Evolutionary conservation across 1,140 invertebrate species (phyloP).

Genomic region (Brachionus rotundiformis): DNA sequence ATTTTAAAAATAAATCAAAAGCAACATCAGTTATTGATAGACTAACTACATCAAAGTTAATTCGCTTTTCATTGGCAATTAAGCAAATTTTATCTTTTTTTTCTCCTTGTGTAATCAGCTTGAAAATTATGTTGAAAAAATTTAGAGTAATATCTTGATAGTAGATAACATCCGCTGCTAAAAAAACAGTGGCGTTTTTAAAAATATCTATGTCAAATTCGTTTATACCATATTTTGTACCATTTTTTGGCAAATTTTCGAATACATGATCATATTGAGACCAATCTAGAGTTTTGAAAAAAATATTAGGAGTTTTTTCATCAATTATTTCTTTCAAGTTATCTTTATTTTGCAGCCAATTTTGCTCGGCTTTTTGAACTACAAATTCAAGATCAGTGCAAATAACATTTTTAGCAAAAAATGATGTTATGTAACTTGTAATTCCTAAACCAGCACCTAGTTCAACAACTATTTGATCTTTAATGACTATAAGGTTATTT

Average conservation of each 20-base stretch:
- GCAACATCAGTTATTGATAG: conserved; percentile 22
- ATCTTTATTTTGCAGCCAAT: conserved; percentile 2
- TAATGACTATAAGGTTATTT: background rate
- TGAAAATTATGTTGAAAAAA: conserved; percentile 27
- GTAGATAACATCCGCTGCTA: conserved; percentile 20
- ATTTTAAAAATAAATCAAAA: conserved; percentile 15
- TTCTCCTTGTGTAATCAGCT: background rate
- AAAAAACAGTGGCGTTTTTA: background rate
- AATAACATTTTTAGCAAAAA: background rate
- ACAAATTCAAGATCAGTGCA: conserved; percentile 27
- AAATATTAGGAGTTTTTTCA: background rate
- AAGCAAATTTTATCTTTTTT: conserved; percentile 8
- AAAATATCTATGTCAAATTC: background rate
- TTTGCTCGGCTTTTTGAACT: conserved; percentile 6
- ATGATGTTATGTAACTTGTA: background rate
- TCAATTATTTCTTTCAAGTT: conserved; percentile 17
- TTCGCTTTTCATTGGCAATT: conserved; percentile 42
- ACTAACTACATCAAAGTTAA: conserved; percentile 8
- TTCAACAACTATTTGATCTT: conserved; percentile 16
- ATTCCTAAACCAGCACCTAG: conserved; percentile 9
- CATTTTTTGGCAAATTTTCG: background rate
- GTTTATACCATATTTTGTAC: background rate
- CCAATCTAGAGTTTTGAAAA: conserved; percentile 30
- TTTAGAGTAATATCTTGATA: background rate
- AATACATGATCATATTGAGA: background rate